Conservation (phyloP, 2,113 vertebrate genomes). For the Salminus brasiliensis region DNA sequence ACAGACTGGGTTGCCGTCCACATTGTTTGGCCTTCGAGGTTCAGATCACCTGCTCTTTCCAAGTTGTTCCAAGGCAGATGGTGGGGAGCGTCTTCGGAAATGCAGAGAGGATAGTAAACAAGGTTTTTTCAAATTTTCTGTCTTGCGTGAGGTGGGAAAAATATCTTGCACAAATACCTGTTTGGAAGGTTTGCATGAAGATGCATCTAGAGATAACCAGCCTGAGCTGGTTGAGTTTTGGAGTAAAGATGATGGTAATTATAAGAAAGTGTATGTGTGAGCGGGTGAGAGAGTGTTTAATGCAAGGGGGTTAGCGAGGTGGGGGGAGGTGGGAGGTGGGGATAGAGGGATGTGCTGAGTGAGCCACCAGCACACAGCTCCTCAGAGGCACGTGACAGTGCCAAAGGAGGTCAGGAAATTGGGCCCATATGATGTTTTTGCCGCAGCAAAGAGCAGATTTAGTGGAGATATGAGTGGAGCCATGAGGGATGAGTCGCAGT, state of each 20-base stretch:
- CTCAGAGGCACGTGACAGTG: slow-evolving; percentile 65
- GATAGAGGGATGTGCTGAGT: slow-evolving; percentile 3
- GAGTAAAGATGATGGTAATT: neutral
- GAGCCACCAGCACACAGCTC: slow-evolving; percentile 66
- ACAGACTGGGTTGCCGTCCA: neutral
- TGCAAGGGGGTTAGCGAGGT: no score
- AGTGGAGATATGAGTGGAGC: slow-evolving; percentile 66
- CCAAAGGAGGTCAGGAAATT: slow-evolving; percentile 75
- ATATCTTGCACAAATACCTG: neutral
- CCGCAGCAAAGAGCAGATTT: slow-evolving; percentile 74
- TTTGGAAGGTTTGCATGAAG: neutral
- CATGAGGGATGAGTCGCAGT: slow-evolving; percentile 67
- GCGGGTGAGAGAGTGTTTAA: neutral
- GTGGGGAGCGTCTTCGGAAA: neutral
- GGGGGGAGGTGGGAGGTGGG: neutral
- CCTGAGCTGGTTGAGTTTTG: neutral
- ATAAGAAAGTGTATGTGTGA: neutral
- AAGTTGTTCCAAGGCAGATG: neutral
- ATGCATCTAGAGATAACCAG: neutral
- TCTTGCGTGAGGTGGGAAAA: neutral
- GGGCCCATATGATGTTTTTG: slow-evolving; percentile 79
- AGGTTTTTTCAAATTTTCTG: neutral
- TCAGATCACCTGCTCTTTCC: neutral
- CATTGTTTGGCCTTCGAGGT: neutral
- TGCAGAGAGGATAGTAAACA: neutral